Conservation (phyloP, 2,797 vertebrate genomes). For the Chaetodon trifasciatus region DNA sequence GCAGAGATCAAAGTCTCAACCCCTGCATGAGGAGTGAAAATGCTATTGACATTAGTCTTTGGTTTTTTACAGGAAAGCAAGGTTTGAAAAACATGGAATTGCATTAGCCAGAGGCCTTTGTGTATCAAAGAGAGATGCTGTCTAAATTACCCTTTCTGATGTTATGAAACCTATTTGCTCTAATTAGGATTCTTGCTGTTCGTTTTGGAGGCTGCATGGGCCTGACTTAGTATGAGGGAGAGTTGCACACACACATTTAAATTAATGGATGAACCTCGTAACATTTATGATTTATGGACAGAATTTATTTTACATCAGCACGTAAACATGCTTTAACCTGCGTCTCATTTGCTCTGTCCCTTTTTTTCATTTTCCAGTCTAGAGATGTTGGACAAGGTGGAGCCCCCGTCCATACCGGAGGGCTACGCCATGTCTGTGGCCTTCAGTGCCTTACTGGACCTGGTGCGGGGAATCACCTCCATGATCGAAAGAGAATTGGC, state of each 20-base stretch:
- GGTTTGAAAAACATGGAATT: slow-evolving; percentile 10
- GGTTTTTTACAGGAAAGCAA: slow-evolving; percentile 19
- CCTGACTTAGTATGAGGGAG: not conserved
- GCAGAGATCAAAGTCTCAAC: slow-evolving; percentile 35
- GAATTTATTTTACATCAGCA: not conserved
- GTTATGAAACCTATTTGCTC: slow-evolving; percentile 18
- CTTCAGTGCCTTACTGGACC: slow-evolving; percentile 97
- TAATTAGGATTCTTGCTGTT: slow-evolving; percentile 29
- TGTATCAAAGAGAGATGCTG: slow-evolving; percentile 29
- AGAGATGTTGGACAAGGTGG: slow-evolving; percentile 99
- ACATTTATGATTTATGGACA: not conserved
- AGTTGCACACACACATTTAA: not conserved
- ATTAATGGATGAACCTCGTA: not conserved
- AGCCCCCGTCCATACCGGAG: slow-evolving; percentile 97
- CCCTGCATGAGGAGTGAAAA: slow-evolving; percentile 6
- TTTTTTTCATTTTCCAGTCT: slow-evolving; percentile 83
- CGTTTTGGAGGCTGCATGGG: not conserved
- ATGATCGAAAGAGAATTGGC: slow-evolving; percentile 96
- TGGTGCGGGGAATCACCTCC: slow-evolving; percentile 95
- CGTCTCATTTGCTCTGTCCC: not conserved
- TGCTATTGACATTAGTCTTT: slow-evolving; percentile 20
- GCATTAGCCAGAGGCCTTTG: slow-evolving; percentile 21
- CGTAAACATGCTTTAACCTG: not conserved
- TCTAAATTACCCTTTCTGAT: slow-evolving; percentile 20
- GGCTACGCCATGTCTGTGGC: slow-evolving; percentile 99